A percentile compares a stretch with the other conserved stretches of the same genome.
Conservation (phyloP, 1,140 invertebrate genomes). For the Ostrea edulis region DNA sequence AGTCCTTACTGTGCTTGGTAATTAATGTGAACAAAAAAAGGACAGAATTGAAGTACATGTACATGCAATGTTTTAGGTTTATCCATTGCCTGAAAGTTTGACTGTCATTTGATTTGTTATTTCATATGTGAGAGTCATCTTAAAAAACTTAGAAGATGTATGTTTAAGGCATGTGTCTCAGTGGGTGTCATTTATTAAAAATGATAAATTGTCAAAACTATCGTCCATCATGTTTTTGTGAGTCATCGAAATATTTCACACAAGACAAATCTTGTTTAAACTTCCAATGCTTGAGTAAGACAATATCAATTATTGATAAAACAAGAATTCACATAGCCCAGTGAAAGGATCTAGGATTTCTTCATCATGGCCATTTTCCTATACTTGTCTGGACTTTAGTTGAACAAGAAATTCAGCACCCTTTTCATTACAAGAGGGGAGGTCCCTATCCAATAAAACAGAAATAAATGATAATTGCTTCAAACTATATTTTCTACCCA, state of each 20-base stretch:
- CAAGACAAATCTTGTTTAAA: neutral
- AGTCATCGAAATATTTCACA: slow-evolving; percentile 5
- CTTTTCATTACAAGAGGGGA: neutral
- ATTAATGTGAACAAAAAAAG: neutral
- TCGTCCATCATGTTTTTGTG: slow-evolving; percentile 16
- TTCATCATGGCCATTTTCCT: neutral
- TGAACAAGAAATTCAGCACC: slow-evolving; percentile 16
- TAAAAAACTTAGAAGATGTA: neutral
- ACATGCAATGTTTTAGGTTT: neutral
- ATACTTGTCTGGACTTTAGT: neutral
- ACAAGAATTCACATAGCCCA: neutral
- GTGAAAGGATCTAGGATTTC: neutral
- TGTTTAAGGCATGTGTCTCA: neutral
- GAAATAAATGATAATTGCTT: slow-evolving; percentile 29
- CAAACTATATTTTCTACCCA: neutral
- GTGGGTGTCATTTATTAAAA: neutral
- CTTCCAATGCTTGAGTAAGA: neutral
- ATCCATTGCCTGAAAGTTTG: neutral
- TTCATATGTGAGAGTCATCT: neutral
- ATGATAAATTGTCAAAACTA: slow-evolving; percentile 11
- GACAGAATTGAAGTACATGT: neutral
- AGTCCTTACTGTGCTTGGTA: neutral
- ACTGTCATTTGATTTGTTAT: neutral
- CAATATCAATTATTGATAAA: neutral
- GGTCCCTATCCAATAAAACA: slow-evolving; percentile 2